phyloP scores from a whole-genome alignment of 2,797 vertebrate species.

The Peromyscus attwateri region DNA sequence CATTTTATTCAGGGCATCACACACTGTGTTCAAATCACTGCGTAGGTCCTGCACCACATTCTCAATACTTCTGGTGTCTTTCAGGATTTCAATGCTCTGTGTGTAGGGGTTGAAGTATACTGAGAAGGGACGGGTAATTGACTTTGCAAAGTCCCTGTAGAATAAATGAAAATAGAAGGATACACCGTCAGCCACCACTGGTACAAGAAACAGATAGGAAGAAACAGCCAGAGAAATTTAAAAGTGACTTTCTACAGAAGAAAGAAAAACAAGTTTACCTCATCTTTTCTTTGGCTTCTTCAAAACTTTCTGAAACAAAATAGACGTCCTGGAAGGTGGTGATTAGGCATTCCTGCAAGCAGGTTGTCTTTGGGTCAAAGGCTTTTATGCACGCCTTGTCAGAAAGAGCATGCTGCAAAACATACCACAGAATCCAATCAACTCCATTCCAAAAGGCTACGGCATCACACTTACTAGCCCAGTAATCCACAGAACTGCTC shows the following conservation, averaged over 20 bases:
- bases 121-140: slow-evolving; percentile 96
- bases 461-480: not conserved
- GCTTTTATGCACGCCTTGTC: slow-evolving; percentile 95
- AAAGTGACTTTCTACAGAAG: slow-evolving; percentile 66
- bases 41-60: slow-evolving; percentile 97
- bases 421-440: slow-evolving; percentile 74
- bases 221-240: not conserved
- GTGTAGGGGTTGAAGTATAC: slow-evolving; percentile 99
- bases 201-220: not conserved
- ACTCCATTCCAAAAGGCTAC: not conserved
- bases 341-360: slow-evolving; percentile 97
- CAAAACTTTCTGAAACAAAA: slow-evolving; percentile 98
- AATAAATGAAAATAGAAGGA: slow-evolving; percentile 75
- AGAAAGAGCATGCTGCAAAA: slow-evolving; percentile 95
- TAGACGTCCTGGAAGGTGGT: slow-evolving; percentile 98
- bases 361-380: slow-evolving; percentile 96
- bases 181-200: slow-evolving; percentile 51
- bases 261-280: slow-evolving; percentile 90
- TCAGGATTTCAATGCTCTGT: slow-evolving; percentile 96
- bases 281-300: slow-evolving; percentile 99
- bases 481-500: not conserved
- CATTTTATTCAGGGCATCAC: slow-evolving; percentile 98
- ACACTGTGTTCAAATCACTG: slow-evolving; percentile 96
- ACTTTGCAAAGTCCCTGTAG: slow-evolving; percentile 97
- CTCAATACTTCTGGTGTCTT: slow-evolving; percentile 96